Conservation (phyloP, 2,797 vertebrate genomes). For the Gallinago nigripennis region DNA sequence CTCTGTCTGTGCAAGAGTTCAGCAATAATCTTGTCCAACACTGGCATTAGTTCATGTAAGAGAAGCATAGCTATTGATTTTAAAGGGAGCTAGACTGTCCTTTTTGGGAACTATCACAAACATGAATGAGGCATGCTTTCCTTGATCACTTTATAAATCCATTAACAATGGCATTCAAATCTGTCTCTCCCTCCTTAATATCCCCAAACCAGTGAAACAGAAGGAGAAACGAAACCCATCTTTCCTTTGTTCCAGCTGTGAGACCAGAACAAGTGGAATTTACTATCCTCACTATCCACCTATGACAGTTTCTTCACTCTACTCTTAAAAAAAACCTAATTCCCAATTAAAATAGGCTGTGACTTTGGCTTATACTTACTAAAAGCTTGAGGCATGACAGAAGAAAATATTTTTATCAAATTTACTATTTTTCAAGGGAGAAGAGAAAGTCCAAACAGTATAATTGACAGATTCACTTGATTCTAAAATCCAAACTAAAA, state of each 20-base stretch:
- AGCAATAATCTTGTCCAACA: neutral
- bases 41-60: accelerated
- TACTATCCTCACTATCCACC: neutral
- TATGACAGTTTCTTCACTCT: neutral
- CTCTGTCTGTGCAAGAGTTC: neutral
- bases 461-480: neutral
- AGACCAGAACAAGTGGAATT: neutral
- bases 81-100: neutral
- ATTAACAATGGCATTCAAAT: neutral
- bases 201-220: neutral
- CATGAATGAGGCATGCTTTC: neutral
- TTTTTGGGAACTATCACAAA: neutral
- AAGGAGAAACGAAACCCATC: neutral
- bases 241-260: neutral
- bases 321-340: neutral
- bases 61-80: neutral
- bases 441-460: neutral
- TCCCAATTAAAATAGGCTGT: neutral
- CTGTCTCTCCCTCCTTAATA: neutral
- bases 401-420: neutral
- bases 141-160: neutral
- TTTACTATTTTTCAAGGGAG: neutral
- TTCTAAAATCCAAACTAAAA: neutral
- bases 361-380: neutral
- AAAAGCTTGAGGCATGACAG: neutral